Conservation (phyloP, 2,888 invertebrate species). For the Cataglyphis albicans region DNA sequence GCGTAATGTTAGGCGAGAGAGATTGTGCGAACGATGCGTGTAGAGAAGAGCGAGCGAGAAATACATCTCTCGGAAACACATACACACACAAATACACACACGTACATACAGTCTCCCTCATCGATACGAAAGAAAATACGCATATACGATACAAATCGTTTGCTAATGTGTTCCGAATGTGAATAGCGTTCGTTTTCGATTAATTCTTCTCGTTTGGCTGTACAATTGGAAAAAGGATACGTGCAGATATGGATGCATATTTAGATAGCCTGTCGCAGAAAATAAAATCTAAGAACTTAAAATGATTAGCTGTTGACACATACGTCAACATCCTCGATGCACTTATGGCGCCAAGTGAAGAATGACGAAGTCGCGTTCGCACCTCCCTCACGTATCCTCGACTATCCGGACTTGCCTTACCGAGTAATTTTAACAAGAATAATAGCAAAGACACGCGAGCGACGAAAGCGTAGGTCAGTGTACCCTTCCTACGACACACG, state of each 20-base stretch:
- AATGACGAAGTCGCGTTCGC: slow-evolving; percentile 10
- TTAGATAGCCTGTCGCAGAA: background rate
- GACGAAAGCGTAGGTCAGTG: slow-evolving; percentile 55
- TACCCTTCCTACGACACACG: slow-evolving; percentile 55
- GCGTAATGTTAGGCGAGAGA: slow-evolving; percentile 3
- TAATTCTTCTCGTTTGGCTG: slow-evolving; percentile 60
- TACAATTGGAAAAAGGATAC: slow-evolving; percentile 49
- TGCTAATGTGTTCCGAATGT: slow-evolving; percentile 64
- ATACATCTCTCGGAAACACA: background rate
- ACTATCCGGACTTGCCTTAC: slow-evolving; percentile 69
- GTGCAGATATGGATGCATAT: slow-evolving; percentile 32
- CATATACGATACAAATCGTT: slow-evolving; percentile 43
- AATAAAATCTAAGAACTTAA: background rate
- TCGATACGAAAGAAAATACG: slow-evolving; percentile 6
- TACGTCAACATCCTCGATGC: background rate
- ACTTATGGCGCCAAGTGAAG: background rate
- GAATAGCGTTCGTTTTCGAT: slow-evolving; percentile 61
- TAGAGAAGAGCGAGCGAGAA: slow-evolving; percentile 25
- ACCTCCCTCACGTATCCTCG: slow-evolving; percentile 54
- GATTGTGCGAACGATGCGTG: slow-evolving; percentile 36
- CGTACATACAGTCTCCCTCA: background rate
- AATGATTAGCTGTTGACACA: slow-evolving; percentile 3
- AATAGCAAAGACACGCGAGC: slow-evolving; percentile 53
- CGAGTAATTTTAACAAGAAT: slow-evolving; percentile 52
- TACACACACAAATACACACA: slow-evolving; percentile 11